These are phyloP conservation scores for Dynastes hyllus DNA, from an alignment of 2,888 invertebrate species.

Conservation along the genomic window DNA sequence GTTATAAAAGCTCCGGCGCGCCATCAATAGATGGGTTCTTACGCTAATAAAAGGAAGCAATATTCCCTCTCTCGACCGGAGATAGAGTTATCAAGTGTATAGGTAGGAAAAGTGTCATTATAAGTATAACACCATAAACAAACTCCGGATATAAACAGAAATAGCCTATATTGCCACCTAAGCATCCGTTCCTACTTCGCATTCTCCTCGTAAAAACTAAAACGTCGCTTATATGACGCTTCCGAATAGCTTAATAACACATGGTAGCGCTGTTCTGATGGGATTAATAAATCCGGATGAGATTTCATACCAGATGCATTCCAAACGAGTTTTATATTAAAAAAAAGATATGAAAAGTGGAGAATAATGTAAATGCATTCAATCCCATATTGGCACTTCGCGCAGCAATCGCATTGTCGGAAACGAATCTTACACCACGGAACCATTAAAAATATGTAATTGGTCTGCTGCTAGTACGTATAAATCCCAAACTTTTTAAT, in stretches of 20 bases:
- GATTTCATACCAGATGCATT: conserved; percentile 55
- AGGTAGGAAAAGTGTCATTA: conserved; percentile 46
- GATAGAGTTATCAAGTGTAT: conserved; percentile 34
- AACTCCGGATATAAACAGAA: conserved; percentile 53
- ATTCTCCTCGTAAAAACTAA: conserved; percentile 61
- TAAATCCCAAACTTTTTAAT: conserved; percentile 18
- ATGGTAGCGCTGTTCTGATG: conserved; percentile 58
- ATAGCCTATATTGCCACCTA: conserved; percentile 59
- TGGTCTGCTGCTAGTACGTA: conserved; percentile 31
- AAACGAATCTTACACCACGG: conserved; percentile 20
- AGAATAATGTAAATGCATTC: not conserved
- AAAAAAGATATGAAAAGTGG: not conserved
- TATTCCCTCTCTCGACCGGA: conserved; percentile 19
- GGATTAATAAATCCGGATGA: conserved; percentile 60
- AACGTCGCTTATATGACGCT: conserved; percentile 61
- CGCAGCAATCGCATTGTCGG: conserved; percentile 29
- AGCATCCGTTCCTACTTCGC: conserved; percentile 56
- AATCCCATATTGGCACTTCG: conserved; percentile 40
- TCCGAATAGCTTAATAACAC: conserved; percentile 62
- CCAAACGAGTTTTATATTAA: conserved; percentile 53
- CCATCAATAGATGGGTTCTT: conserved; percentile 23
- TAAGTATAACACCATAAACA: conserved; percentile 50
- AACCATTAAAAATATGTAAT: conserved; percentile 51
- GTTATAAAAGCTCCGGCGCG: conserved; percentile 20
- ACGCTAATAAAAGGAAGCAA: conserved; percentile 43